A percentile compares a stretch with the other conserved stretches of the same genome.
These are phyloP conservation scores for Parus major DNA, from an alignment of 2,113 vertebrate species.

Conservation along the genomic window DNA sequence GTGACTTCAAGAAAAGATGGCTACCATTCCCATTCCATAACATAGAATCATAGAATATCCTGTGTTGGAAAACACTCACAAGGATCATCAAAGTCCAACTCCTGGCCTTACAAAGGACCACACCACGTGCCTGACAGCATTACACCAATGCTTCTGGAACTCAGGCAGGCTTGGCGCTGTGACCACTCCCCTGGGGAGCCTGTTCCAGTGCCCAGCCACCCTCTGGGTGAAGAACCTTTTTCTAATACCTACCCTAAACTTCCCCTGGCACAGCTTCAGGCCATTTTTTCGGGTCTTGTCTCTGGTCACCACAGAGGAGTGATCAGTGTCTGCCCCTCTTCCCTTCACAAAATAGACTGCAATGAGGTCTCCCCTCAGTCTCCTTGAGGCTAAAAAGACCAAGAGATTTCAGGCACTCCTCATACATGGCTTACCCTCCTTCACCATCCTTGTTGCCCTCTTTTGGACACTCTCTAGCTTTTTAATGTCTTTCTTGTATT, in stretches of 20 bases:
- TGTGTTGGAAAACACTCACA: background rate
- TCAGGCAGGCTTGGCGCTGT: background rate
- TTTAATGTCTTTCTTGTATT: background rate
- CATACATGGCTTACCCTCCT: background rate
- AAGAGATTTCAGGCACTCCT: background rate
- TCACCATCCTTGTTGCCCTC: rapidly evolving
- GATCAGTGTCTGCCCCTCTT: background rate
- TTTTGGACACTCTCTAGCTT: rapidly evolving
- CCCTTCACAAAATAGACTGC: background rate
- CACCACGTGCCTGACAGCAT: background rate
- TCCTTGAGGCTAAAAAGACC: background rate
- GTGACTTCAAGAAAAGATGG: background rate
- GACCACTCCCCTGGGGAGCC: background rate
- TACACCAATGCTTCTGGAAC: background rate
- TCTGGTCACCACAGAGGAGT: background rate
- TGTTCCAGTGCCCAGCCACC: background rate
- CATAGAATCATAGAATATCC: background rate
- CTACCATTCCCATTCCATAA: background rate
- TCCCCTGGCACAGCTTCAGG: background rate
- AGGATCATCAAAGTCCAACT: background rate
- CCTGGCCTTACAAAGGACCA: background rate
- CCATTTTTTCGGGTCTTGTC: rapidly evolving
- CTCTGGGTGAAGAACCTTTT: background rate
- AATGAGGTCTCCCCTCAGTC: background rate
- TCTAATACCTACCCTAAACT: background rate